These are phyloP conservation scores for Enteromius fasciolatus DNA, from an alignment of 2,797 vertebrate genomes.

Conservation along the genomic window DNA sequence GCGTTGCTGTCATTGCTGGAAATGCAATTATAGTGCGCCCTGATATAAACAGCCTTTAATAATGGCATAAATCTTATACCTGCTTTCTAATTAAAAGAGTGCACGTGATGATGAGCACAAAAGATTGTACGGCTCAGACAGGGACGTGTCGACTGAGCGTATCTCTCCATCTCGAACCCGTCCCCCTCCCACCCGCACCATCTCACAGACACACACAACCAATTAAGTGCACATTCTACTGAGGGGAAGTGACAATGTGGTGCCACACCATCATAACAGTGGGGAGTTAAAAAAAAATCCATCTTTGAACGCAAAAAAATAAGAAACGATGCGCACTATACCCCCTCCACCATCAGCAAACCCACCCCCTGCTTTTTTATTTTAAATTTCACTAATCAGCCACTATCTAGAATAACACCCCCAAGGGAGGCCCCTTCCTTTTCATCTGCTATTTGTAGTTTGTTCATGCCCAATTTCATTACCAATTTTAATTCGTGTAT, in stretches of 20 bases:
- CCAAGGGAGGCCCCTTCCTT: constrained; percentile 82
- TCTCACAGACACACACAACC: constrained; percentile 52
- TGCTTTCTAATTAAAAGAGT: constrained; percentile 63
- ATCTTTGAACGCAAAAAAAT: constrained; percentile 49
- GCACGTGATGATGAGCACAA: constrained; percentile 56
- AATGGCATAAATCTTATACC: constrained; percentile 58
- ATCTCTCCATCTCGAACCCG: constrained; percentile 58
- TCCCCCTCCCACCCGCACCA: constrained; percentile 39
- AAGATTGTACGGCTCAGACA: constrained; percentile 54
- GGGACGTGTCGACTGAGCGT: constrained; percentile 47
- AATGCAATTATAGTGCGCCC: constrained; percentile 55
- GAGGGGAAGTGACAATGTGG: constrained; percentile 52
- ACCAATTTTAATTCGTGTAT: constrained; percentile 99
- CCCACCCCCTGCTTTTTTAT: constrained; percentile 47
- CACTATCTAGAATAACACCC: constrained; percentile 76
- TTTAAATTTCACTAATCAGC: constrained; percentile 77
- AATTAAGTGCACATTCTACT: constrained; percentile 60
- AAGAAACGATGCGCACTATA: constrained; percentile 40
- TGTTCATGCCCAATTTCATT: constrained; percentile 98
- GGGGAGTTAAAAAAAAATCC: constrained; percentile 31
- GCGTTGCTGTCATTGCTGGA: constrained; percentile 43
- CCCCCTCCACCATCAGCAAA: constrained; percentile 26
- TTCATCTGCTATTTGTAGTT: constrained; percentile 90
- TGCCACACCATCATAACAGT: constrained; percentile 55
- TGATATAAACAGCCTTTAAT: constrained; percentile 60